Evolutionary conservation across 2,888 invertebrate species (phyloP).

Genomic region (Lasioglossum zephyrum): DNA sequence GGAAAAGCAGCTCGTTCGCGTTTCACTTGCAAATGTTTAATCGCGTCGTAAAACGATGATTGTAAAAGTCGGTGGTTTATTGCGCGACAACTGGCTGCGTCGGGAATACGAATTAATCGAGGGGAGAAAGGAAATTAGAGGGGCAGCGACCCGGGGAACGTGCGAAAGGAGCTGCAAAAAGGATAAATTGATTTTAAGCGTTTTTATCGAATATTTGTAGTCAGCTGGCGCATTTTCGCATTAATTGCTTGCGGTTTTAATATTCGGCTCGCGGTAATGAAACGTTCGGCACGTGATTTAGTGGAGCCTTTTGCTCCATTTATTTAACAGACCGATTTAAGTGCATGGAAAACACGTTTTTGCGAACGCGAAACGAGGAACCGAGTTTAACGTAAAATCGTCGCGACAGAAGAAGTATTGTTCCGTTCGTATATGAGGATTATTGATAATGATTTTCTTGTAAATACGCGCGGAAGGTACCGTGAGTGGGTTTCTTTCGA

Average conservation of each 20-base stretch:
- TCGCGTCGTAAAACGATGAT: background rate
- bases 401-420: background rate
- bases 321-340: background rate
- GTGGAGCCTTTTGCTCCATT: background rate
- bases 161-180: background rate
- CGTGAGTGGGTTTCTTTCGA: background rate
- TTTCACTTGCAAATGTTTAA: slow-evolving; percentile 11
- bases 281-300: background rate
- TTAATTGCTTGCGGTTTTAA: background rate
- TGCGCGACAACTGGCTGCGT: background rate
- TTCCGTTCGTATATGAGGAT: background rate
- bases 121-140: background rate
- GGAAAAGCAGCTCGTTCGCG: background rate
- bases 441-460: background rate
- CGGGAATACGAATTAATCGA: slow-evolving; percentile 8
- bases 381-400: background rate
- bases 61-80: slow-evolving; percentile 11
- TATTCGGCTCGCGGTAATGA: background rate
- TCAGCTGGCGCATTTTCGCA: background rate
- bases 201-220: background rate
- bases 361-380: background rate
- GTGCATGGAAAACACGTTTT: background rate
- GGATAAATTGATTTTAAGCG: slow-evolving; percentile 4
- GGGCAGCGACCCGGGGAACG: background rate
- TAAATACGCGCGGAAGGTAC: background rate